Base-by-base conservation (phyloP, 1,140 invertebrate genomes). In the Bombus breviceps region DNA sequence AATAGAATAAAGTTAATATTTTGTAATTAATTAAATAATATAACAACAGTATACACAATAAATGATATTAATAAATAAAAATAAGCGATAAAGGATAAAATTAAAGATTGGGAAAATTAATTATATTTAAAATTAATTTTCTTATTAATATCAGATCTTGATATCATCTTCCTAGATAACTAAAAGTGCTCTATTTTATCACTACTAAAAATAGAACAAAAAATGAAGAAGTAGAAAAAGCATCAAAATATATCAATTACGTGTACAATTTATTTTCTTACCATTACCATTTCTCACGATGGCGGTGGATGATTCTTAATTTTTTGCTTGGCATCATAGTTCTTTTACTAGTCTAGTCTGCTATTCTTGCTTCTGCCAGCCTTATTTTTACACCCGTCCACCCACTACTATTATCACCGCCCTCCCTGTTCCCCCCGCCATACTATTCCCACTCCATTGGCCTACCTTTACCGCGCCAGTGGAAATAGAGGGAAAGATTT, bases 401-500 rank as follows among this genome's bases (percentile, higher is more conserved):
- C 76, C 64, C 76, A 43, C 77, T 79, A 81, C 78, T 72, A 74
- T 71, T 78, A 47, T 64, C n/a, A n/a, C 28, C 71, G 64, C 68
- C 66, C 69, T 41, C 66, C 8, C 53, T 34, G 1, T 22, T 9
- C 15, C 25, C 28, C 12, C 34, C n/a, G 18, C n/a, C 71, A 25
- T 57, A 25, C 47, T 69, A 18, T 53, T 64, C 85, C 82, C 83
- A 78, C 41, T 77, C 69, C 62, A 39, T 37, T 68, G 53, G 39
- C 68, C 88, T 85, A 62, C 74, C 90, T 85, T 87, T 86, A 88
- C 83, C 83, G 81, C 69, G 28, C 62, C 81, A 79, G 85, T 85
- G 82, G 85, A 83, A 90, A 90, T 88, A 91, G 81, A 86, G 86
- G 71, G 76, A 90, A 83, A 86, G 87, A 92, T 83, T 91, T 92